These are phyloP conservation scores for Erpornis zantholeuca DNA, from an alignment of 2,113 vertebrate species.

Conservation along the genomic window DNA sequence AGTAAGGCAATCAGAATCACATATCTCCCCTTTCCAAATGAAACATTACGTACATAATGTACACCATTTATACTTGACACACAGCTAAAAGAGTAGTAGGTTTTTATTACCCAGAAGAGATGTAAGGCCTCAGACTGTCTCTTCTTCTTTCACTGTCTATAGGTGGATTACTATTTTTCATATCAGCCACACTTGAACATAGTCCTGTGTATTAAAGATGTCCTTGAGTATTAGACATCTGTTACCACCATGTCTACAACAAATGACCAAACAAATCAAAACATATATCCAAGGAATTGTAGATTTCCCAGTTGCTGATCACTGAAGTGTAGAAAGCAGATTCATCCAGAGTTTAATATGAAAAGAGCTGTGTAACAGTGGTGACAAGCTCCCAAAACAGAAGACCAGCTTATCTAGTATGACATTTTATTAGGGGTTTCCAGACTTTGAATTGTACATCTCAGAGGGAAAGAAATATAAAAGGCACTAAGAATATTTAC, in stretches of 20 bases:
- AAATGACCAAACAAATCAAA: background rate
- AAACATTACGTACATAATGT: background rate
- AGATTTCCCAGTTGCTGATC: background rate
- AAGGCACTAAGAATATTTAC: background rate
- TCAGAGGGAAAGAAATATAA: background rate
- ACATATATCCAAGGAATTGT: background rate
- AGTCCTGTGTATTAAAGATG: background rate
- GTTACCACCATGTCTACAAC: background rate
- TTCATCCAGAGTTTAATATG: background rate
- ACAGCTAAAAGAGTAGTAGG: background rate
- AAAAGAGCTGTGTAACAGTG: background rate
- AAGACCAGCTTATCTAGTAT: background rate
- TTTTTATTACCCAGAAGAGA: constrained; percentile 8
- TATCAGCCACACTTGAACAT: background rate
- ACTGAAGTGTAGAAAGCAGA: background rate
- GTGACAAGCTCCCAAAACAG: background rate
- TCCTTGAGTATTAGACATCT: background rate
- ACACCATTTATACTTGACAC: background rate
- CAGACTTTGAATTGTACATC: background rate
- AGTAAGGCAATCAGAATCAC: constrained; percentile 59
- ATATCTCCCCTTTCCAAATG: background rate
- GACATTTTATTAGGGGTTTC: background rate
- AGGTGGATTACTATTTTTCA: background rate
- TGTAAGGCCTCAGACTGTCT: constrained; percentile 15
- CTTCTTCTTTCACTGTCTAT: background rate